Conservation (phyloP, 2,888 invertebrate species). For the Axea sp. region DNA sequence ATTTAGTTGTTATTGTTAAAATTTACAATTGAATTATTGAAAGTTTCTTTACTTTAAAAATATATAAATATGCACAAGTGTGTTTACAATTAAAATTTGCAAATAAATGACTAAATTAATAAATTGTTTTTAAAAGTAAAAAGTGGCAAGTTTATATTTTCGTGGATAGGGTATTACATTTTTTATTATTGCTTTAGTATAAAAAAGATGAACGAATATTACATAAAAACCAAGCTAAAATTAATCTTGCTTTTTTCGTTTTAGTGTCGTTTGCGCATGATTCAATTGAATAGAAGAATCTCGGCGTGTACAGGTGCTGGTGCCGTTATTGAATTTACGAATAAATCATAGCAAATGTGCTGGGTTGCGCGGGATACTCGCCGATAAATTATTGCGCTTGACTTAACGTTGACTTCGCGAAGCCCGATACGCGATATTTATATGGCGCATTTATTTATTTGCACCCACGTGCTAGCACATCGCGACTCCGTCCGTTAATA, state of each 20-base stretch:
- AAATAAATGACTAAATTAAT: too few species aligned
- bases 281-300: constrained; percentile 24
- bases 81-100: too few species aligned
- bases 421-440: constrained; percentile 68
- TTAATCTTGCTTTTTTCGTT: constrained; percentile 18
- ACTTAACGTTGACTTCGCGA: constrained; percentile 60
- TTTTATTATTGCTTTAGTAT: too few species aligned
- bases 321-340: constrained; percentile 67
- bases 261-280: constrained; percentile 15
- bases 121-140: too few species aligned
- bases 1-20: too few species aligned
- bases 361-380: constrained; percentile 48
- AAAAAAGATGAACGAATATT: too few species aligned
- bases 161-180: too few species aligned
- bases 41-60: too few species aligned
- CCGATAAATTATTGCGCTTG: constrained; percentile 69
- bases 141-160: too few species aligned
- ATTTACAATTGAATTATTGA: too few species aligned
- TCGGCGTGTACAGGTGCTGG: constrained; percentile 42
- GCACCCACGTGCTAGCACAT: constrained; percentile 28
- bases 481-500: constrained; percentile 28
- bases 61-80: too few species aligned
- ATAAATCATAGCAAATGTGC: constrained; percentile 67
- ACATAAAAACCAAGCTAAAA: constrained; percentile 18
- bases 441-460: constrained; percentile 66